These are phyloP conservation scores for Acrocephalus kingi DNA, from an alignment of 2,113 vertebrate species.

Conservation along the genomic window DNA sequence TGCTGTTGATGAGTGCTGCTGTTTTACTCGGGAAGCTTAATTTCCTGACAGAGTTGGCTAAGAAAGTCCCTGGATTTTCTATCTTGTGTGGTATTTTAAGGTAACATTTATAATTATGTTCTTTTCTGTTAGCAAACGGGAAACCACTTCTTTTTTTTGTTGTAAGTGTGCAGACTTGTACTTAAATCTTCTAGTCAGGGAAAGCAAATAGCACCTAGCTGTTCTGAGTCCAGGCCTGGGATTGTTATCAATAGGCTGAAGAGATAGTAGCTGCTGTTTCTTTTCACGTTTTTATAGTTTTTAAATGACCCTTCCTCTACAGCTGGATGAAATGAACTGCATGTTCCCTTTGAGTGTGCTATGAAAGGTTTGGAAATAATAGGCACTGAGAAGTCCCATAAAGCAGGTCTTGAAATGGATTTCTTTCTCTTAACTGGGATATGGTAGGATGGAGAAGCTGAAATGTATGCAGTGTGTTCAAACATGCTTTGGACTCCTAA, in stretches of 20 bases:
- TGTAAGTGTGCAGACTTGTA: neutral
- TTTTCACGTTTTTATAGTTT: neutral
- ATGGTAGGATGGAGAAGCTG: slow-evolving; percentile 10
- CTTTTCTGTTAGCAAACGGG: neutral
- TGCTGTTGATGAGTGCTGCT: neutral
- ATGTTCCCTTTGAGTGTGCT: neutral
- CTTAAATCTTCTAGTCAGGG: neutral
- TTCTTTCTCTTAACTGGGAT: slow-evolving; percentile 28
- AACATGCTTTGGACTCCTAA: slow-evolving; percentile 70
- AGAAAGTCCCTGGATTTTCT: slow-evolving; percentile 31
- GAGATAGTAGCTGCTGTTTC: neutral
- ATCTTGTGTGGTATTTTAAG: neutral
- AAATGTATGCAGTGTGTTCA: neutral
- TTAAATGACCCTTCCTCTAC: slow-evolving; percentile 14
- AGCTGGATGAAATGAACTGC: neutral
- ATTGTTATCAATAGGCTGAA: neutral
- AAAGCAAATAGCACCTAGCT: neutral
- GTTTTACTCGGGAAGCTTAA: neutral
- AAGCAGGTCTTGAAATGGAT: slow-evolving; percentile 31
- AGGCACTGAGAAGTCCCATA: slow-evolving; percentile 38
- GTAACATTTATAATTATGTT: neutral
- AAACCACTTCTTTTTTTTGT: neutral
- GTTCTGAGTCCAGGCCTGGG: neutral
- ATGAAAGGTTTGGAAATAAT: slow-evolving; percentile 30
- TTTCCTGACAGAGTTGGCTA: neutral